Base-by-base conservation (phyloP, 1,140 invertebrate species). In the Adoxophyes honmai region DNA sequence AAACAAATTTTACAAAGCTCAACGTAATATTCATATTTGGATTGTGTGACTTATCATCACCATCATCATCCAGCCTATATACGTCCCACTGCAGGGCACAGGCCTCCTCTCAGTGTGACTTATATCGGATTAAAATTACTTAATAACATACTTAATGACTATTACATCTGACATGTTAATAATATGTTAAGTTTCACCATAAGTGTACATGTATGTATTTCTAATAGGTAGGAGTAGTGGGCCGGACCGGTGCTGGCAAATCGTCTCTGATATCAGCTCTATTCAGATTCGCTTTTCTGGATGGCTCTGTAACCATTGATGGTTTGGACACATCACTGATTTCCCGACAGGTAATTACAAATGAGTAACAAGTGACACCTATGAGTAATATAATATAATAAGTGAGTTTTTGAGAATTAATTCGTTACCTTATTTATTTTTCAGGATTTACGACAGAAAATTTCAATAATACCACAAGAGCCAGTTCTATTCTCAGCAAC, bases 391-490 rank as follows among this genome's bases (percentile, higher is more conserved):
- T n/a, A n/a, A n/a, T n/a, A n/a, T n/a, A n/a, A n/a, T n/a, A n/a
- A n/a, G n/a, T n/a, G n/a, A n/a, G n/a, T n/a, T n/a, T n/a, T 60
- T 94, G 1, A 44, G 34, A 8, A 28, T 38, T 51, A 59, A 39
- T 59, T 35, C 3, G 33, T 11, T 35, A 48, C 52, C n/a, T n/a
- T 53, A 11, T 36, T 37, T 62, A 38, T 33, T 52, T 79, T 80
- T 34, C 70, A 87, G 84, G 71, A 64, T 0, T 56, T 87, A 14
- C 67, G 84, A 54, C 81, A 81, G 1, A 92, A 92, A 69, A 91
- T 96, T 16, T 94, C 95, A 5, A 95, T 96, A 59, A 95, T 96
- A 58, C 95, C 95, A 15, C 95, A 96, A 88, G 93, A 91, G 38
- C 94, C 94, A 9, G 90, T 95, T 1, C 62, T 95, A 0, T 95